A percentile compares a stretch with the other conserved stretches of the same genome.
phyloP scores from a whole-genome alignment of 2,888 invertebrate species.

The Drosophila mayaguana region DNA sequence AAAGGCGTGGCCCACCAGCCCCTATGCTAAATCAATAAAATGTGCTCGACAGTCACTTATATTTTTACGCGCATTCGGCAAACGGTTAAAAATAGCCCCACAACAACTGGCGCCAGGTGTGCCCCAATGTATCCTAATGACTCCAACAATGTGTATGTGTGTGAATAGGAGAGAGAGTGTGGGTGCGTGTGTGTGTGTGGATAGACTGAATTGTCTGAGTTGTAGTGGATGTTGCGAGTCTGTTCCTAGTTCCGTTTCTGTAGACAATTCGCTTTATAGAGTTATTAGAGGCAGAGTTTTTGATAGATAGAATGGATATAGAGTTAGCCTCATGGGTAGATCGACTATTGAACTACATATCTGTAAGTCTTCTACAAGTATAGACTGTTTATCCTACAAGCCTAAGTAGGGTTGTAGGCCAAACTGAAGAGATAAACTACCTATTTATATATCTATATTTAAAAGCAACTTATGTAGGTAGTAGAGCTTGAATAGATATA shows the following conservation, averaged over 20 bases:
- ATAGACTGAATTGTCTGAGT: constrained; percentile 2
- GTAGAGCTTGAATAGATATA: too few species aligned
- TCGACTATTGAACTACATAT: neutral
- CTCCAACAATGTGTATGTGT: constrained; percentile 2
- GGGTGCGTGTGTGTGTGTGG: neutral
- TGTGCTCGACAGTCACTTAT: constrained; percentile 59
- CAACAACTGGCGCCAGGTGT: constrained; percentile 42
- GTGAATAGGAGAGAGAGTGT: neutral
- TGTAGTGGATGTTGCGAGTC: constrained; percentile 6
- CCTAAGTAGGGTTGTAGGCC: too few species aligned
- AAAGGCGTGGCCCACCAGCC: constrained; percentile 45
- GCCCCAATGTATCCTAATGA: constrained; percentile 31
- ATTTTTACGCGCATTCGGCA: constrained; percentile 65
- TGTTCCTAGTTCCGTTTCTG: neutral
- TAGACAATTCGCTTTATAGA: neutral
- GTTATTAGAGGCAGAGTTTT: neutral
- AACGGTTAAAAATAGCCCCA: constrained; percentile 62
- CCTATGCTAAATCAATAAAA: constrained; percentile 67
- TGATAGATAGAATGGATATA: neutral
- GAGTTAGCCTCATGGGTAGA: neutral
- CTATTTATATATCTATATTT: too few species aligned
- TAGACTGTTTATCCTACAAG: neutral
- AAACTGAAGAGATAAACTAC: too few species aligned
- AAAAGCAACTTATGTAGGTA: too few species aligned
- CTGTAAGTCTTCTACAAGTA: neutral